phyloP scores from a whole-genome alignment of 2,113 vertebrate genomes.

The Rousettus leschenaultii region DNA sequence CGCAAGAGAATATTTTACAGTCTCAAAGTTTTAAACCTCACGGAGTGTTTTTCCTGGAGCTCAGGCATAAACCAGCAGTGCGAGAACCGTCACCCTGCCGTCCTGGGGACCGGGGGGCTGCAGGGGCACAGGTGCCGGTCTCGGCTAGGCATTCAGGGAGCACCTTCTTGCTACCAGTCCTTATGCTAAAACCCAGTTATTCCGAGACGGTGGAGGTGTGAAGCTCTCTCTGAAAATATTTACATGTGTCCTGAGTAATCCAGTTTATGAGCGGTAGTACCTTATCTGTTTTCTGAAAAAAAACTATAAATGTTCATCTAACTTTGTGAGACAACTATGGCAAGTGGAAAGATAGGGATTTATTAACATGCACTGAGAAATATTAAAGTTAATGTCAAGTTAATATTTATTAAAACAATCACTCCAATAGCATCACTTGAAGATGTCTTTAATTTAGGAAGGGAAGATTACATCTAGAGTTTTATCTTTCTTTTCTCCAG shows the following conservation, averaged over 20 bases:
- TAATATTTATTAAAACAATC: constrained; percentile 80
- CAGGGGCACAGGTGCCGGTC: not conserved
- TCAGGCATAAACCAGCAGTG: not conserved
- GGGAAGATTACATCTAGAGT: constrained; percentile 73
- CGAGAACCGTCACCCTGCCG: not conserved
- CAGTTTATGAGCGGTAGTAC: constrained; percentile 25
- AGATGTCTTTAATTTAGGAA: constrained; percentile 76
- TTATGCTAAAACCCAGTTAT: constrained; percentile 43
- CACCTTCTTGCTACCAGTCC: not conserved
- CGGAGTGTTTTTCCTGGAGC: not conserved
- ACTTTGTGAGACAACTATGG: constrained; percentile 60
- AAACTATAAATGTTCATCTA: constrained; percentile 40
- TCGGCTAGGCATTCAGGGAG: not conserved
- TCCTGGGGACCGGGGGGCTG: not conserved
- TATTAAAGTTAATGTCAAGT: constrained; percentile 75
- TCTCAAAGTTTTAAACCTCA: not conserved
- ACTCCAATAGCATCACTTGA: constrained; percentile 79
- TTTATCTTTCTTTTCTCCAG: constrained; percentile 76
- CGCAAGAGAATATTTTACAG: not conserved
- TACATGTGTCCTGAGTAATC: constrained; percentile 49
- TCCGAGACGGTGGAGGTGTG: constrained; percentile 3
- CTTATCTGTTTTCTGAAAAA: constrained; percentile 52
- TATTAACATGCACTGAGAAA: constrained; percentile 72
- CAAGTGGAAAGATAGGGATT: constrained; percentile 76
- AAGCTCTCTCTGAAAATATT: constrained; percentile 55